Percentiles rank a stretch among this genome's conserved stretches.
Conservation (phyloP, 2,113 vertebrate genomes). For the Crotalus helleri region DNA sequence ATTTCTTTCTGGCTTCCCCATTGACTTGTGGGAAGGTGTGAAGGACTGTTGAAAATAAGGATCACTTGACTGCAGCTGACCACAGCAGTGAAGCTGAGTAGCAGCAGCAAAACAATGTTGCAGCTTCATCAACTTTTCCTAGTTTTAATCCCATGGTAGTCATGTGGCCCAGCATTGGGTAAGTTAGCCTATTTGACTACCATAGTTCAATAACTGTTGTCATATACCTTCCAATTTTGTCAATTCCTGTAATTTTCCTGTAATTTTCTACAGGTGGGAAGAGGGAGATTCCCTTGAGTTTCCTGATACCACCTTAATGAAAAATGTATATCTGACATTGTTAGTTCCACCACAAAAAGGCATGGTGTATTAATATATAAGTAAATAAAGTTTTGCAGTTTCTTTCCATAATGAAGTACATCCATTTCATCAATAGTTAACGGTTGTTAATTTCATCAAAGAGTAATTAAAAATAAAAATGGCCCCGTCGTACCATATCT, state of each 20-base stretch:
- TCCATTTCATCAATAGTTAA: not conserved
- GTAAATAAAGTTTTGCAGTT: not conserved
- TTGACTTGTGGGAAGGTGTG: too few species aligned
- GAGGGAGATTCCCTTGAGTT: not conserved
- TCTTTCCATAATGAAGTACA: not conserved
- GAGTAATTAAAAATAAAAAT: not conserved
- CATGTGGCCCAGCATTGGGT: not conserved
- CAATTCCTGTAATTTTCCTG: not conserved
- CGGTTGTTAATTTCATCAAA: not conserved
- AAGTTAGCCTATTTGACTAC: too few species aligned
- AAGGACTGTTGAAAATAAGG: too few species aligned
- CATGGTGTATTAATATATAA: not conserved
- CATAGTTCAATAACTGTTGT: not conserved
- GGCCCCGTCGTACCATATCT: not conserved
- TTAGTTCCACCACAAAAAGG: not conserved
- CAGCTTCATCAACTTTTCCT: not conserved
- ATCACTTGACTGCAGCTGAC: too few species aligned
- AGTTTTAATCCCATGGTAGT: not conserved
- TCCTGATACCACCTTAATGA: not conserved
- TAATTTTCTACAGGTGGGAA: not conserved
- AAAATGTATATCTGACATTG: not conserved
- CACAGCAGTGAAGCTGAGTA: not conserved
- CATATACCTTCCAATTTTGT: not conserved
- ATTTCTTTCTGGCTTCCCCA: too few species aligned
- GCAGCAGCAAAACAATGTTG: not conserved